Conservation (phyloP, 2,888 invertebrate species). For the Monoplex corrugatus region DNA sequence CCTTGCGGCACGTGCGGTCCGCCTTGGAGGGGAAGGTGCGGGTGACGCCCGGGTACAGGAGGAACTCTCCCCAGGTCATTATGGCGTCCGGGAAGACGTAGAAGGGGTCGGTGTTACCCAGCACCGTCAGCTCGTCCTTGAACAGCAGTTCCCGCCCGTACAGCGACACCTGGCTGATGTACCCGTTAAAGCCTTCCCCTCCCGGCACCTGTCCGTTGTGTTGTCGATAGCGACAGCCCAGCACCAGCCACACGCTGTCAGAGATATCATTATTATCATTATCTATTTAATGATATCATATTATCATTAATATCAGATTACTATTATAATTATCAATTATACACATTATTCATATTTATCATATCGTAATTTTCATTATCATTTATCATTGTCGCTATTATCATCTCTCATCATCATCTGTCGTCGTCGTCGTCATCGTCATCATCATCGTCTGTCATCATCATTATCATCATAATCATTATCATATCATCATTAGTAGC, state of each 20-base stretch:
- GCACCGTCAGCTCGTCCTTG: slow-evolving; percentile 60
- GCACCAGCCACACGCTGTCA: slow-evolving; percentile 67
- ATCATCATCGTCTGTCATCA: too few species aligned
- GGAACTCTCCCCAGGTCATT: slow-evolving; percentile 68
- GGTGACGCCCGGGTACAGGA: slow-evolving; percentile 56
- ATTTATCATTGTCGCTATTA: too few species aligned
- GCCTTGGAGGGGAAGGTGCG: slow-evolving; percentile 54
- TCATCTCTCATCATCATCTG: too few species aligned
- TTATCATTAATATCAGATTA: neutral
- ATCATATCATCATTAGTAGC: too few species aligned
- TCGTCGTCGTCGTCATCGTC: too few species aligned
- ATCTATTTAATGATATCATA: neutral
- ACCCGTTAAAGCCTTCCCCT: slow-evolving; percentile 68
- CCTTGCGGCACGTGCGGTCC: slow-evolving; percentile 57
- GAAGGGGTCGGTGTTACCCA: slow-evolving; percentile 51
- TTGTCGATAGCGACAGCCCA: slow-evolving; percentile 69
- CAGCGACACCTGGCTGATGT: slow-evolving; percentile 69
- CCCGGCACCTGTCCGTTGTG: slow-evolving; percentile 49
- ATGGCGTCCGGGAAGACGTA: slow-evolving; percentile 55
- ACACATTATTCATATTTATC: too few species aligned
- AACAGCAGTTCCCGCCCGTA: slow-evolving; percentile 65
- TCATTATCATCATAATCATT: too few species aligned
- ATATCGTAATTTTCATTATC: too few species aligned
- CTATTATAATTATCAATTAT: too few species aligned
- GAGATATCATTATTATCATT: too few species aligned